A percentile compares a stretch with the other conserved stretches of the same genome.
phyloP scores from a whole-genome alignment of 2,888 invertebrate genomes.

The Desoria tigrina region DNA sequence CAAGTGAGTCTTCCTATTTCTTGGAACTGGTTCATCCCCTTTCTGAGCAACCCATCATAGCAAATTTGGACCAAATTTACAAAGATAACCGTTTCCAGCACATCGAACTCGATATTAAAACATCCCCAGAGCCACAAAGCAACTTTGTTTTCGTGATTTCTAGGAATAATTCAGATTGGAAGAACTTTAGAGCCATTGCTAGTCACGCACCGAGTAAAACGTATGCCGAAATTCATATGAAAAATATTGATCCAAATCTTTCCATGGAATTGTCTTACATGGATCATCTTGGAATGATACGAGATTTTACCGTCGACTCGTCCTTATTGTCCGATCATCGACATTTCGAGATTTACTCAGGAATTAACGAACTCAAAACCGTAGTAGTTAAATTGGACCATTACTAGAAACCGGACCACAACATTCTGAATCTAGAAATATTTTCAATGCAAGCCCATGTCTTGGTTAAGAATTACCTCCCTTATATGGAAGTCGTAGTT shows the following conservation, averaged over 20 bases:
- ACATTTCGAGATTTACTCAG: neutral
- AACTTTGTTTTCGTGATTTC: slow-evolving; percentile 19
- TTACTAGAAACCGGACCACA: neutral
- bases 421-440: neutral
- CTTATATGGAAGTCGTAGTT: slow-evolving; percentile 39
- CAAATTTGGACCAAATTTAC: slow-evolving; percentile 42
- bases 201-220: neutral
- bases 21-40: slow-evolving; percentile 50
- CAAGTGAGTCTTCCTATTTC: slow-evolving; percentile 22
- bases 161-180: slow-evolving; percentile 34
- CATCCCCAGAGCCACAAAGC: slow-evolving; percentile 16
- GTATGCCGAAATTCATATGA: neutral
- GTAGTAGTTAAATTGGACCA: neutral
- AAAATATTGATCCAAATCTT: neutral
- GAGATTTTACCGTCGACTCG: neutral
- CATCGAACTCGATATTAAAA: slow-evolving; percentile 23
- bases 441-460: neutral
- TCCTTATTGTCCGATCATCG: neutral
- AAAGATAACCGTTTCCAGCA: slow-evolving; percentile 33
- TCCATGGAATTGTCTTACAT: slow-evolving; percentile 29
- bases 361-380: neutral
- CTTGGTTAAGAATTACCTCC: slow-evolving; percentile 21
- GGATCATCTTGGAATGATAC: slow-evolving; percentile 26
- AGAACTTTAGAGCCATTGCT: slow-evolving; percentile 13
- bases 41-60: slow-evolving; percentile 46